Conservation (phyloP, 2,888 invertebrate genomes). For the Protula sp. region DNA sequence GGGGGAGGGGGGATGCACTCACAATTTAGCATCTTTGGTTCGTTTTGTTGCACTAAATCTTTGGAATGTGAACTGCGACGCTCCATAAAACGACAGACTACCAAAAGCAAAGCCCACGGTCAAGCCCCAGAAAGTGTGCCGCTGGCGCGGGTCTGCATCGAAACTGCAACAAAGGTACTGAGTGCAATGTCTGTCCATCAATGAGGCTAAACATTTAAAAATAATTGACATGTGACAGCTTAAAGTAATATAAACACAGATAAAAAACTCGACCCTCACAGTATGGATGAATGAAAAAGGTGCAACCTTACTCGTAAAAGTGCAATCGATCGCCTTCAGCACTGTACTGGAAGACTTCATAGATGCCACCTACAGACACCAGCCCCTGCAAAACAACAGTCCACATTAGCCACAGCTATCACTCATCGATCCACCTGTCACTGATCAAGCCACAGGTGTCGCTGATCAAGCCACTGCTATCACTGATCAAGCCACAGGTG, state of each 20-base stretch:
- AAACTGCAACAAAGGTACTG: slow-evolving; percentile 2
- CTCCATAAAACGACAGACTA: slow-evolving; percentile 6
- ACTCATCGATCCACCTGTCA: too few species aligned
- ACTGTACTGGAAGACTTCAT: not conserved
- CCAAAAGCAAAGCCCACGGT: slow-evolving; percentile 4
- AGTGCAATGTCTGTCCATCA: too few species aligned
- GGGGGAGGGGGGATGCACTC: too few species aligned
- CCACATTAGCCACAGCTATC: too few species aligned
- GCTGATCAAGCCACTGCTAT: too few species aligned
- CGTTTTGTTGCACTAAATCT: slow-evolving; percentile 5
- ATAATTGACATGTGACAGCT: too few species aligned
- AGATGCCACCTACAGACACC: not conserved
- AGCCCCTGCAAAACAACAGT: not conserved
- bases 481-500: too few species aligned
- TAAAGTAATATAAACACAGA: too few species aligned
- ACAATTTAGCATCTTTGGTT: slow-evolving; percentile 4
- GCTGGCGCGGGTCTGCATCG: slow-evolving; percentile 1
- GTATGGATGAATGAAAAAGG: too few species aligned
- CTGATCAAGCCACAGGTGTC: too few species aligned
- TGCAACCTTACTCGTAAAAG: not conserved
- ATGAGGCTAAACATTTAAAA: too few species aligned
- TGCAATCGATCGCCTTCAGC: not conserved
- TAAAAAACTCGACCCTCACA: too few species aligned
- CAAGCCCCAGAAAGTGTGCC: slow-evolving; percentile 7
- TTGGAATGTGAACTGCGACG: slow-evolving; percentile 8